These are phyloP conservation scores for Anadara kagoshimensis DNA, from an alignment of 1,140 invertebrate genomes.

Conservation along the genomic window DNA sequence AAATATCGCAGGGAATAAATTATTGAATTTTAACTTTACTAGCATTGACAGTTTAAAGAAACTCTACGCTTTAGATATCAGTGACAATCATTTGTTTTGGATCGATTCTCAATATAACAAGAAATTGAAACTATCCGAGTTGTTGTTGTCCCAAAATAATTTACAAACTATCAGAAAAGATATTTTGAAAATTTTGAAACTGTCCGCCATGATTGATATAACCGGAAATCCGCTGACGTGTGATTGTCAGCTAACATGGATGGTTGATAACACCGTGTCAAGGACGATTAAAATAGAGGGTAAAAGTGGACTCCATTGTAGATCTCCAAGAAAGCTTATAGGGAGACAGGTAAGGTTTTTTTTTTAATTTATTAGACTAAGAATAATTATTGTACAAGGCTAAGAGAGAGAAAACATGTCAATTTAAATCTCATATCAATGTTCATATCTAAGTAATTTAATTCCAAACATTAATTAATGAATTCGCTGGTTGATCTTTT, in stretches of 20 bases:
- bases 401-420: no score
- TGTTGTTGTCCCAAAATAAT: conserved; percentile 27
- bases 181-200: conserved; percentile 11
- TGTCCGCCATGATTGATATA: conserved; percentile 12
- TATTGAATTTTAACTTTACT: conserved; percentile 26
- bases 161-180: conserved; percentile 12
- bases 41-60: conserved; percentile 4
- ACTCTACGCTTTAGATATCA: conserved; percentile 15
- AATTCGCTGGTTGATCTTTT: no score
- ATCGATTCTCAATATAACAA: conserved; percentile 2
- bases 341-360: conserved; percentile 19
- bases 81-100: conserved; percentile 29
- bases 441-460: no score
- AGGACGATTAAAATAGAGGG: conserved; percentile 24
- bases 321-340: conserved; percentile 13
- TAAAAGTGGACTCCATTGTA: conserved; percentile 18
- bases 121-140: conserved; percentile 12
- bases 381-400: no score
- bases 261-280: conserved; percentile 15
- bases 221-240: conserved; percentile 24
- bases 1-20: conserved; percentile 14
- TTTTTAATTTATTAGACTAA: background rate
- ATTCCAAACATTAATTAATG: no score
- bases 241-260: conserved; percentile 29
- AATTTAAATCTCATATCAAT: no score